A percentile compares a stretch with the other conserved stretches of the same genome.
phyloP scores from a whole-genome alignment of 2,888 invertebrate genomes.

The Pterostichus niger region DNA sequence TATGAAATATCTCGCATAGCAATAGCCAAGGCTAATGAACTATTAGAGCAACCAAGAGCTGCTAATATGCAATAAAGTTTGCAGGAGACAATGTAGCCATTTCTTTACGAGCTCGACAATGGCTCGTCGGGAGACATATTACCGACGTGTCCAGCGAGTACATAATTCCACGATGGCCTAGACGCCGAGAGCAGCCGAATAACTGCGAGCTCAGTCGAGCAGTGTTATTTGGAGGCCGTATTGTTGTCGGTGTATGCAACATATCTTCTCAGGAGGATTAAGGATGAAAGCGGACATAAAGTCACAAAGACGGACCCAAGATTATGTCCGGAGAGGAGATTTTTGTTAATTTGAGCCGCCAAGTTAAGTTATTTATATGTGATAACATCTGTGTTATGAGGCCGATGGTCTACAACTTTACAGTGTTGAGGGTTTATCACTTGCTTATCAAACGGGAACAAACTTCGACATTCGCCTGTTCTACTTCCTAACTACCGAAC shows the following conservation, averaged over 20 bases:
- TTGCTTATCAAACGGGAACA: constrained; percentile 46
- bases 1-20: constrained; percentile 51
- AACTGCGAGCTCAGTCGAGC: background rate
- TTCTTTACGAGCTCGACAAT: constrained; percentile 64
- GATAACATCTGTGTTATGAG: constrained; percentile 55
- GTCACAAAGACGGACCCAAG: constrained; percentile 40
- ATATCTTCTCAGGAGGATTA: constrained; percentile 52
- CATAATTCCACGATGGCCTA: constrained; percentile 49
- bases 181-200: constrained; percentile 11
- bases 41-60: constrained; percentile 37
- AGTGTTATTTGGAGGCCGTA: constrained; percentile 12
- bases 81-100: constrained; percentile 66
- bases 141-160: constrained; percentile 59
- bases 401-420: constrained; percentile 19
- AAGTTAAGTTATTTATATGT: constrained; percentile 51
- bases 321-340: constrained; percentile 53
- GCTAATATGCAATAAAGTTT: constrained; percentile 65
- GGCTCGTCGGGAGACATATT: constrained; percentile 63
- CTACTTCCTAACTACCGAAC: constrained; percentile 4
- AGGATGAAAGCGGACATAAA: constrained; percentile 34
- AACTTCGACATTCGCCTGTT: constrained; percentile 9
- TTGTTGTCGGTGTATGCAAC: constrained; percentile 27
- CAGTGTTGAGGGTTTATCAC: constrained; percentile 25
- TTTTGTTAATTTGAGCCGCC: constrained; percentile 56
- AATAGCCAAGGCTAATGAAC: constrained; percentile 50